These are phyloP conservation scores for Acyrthosiphon pisum DNA, from an alignment of 1,140 invertebrate genomes.

Conservation along the genomic window DNA sequence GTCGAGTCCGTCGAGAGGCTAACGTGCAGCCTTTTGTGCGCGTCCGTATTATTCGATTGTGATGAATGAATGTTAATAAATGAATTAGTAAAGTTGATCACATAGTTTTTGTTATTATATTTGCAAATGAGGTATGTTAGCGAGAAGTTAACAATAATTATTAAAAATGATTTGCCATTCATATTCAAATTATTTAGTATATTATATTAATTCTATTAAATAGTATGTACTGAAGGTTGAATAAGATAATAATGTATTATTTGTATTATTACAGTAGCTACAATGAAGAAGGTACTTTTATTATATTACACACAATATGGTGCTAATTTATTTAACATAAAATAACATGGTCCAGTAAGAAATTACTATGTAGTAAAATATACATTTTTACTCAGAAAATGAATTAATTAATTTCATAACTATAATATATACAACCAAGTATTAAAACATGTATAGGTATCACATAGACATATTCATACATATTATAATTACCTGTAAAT, in stretches of 20 bases:
- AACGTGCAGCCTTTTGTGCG: too few relatives aligned
- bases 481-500: conserved; percentile 79
- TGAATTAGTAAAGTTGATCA: too few relatives aligned
- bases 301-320: conserved; percentile 9
- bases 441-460: not conserved
- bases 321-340: conserved; percentile 1
- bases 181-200: not conserved
- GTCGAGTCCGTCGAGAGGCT: too few relatives aligned
- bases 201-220: not conserved
- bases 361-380: not conserved
- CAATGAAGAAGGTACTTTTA: not conserved
- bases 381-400: not conserved
- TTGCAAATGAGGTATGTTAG: too few relatives aligned
- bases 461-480: not conserved
- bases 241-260: not conserved
- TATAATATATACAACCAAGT: not conserved
- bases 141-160: not conserved
- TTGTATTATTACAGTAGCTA: not conserved
- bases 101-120: too few relatives aligned
- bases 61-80: too few relatives aligned
- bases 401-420: conserved; percentile 11
- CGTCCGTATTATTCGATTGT: too few relatives aligned
- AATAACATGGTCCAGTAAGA: not conserved
- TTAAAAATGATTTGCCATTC: not conserved
- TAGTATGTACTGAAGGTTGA: not conserved